Conservation (phyloP, 1,140 invertebrate genomes). For the Drosophila aff. region DNA sequence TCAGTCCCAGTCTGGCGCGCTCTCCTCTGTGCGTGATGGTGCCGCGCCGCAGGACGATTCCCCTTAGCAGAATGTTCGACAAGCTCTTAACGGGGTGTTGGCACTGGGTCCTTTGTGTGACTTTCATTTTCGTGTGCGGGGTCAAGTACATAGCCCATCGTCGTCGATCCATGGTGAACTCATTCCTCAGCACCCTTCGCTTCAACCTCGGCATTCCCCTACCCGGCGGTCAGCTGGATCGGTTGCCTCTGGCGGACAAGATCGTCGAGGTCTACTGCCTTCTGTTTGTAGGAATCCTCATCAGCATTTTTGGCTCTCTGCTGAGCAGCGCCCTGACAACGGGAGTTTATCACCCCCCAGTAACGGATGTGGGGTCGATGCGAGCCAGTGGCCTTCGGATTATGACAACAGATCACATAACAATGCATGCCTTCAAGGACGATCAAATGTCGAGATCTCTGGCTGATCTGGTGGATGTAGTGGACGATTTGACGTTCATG, state of each 20-base stretch:
- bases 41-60: background rate
- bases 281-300: background rate
- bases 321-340: slow-evolving; percentile 15
- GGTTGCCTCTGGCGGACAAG: slow-evolving; percentile 16
- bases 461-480: slow-evolving; percentile 5
- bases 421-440: background rate
- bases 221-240: background rate
- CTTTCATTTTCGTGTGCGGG: background rate
- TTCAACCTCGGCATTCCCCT: background rate
- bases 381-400: slow-evolving; percentile 35
- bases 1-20: background rate
- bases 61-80: background rate
- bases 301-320: background rate
- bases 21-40: slow-evolving; percentile 9
- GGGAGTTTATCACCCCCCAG: background rate
- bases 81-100: rapidly evolving
- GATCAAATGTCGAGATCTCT: slow-evolving; percentile 1
- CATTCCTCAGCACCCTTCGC: background rate
- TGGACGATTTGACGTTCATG: background rate
- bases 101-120: background rate
- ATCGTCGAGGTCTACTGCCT: background rate
- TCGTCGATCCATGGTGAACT: background rate
- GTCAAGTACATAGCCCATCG: slow-evolving; percentile 16
- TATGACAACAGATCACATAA: background rate
- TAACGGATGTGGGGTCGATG: slow-evolving; percentile 14